A percentile compares a stretch with the other conserved stretches of the same genome.
phyloP scores from a whole-genome alignment of 35 echinoderm and acorn worm genomes.

The Ophiothrix spiculata region DNA sequence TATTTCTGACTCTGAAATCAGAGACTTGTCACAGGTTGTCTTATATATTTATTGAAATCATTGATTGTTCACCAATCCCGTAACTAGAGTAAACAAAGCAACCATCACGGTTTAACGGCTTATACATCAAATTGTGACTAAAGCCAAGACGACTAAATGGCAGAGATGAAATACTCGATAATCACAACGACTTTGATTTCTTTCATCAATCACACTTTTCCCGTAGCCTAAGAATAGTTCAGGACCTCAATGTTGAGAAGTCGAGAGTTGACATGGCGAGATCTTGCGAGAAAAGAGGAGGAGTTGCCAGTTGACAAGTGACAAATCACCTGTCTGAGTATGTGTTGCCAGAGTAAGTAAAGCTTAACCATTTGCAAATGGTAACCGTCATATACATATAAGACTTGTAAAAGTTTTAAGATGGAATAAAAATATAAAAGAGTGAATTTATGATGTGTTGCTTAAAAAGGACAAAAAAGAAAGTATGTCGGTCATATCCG shows the following conservation, averaged over 20 bases:
- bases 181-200: neutral
- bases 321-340: neutral
- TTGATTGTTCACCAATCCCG: neutral
- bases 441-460: no score
- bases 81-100: neutral
- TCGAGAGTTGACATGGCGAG: neutral
- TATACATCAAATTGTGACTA: neutral
- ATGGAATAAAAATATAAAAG: no score
- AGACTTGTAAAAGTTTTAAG: no score
- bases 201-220: neutral
- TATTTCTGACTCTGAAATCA: no score
- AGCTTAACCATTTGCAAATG: no score
- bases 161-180: neutral
- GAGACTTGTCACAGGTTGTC: neutral
- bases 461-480: neutral
- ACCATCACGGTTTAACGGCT: neutral
- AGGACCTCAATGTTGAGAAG: neutral
- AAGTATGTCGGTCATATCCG: neutral
- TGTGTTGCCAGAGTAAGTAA: neutral
- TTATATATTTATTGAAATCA: neutral
- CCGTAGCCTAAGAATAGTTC: slow-evolving; percentile 7
- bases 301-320: neutral
- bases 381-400: no score
- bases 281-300: neutral
- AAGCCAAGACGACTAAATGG: neutral